Conservation (phyloP, 2,113 vertebrate species). For the Thermophis baileyi region DNA sequence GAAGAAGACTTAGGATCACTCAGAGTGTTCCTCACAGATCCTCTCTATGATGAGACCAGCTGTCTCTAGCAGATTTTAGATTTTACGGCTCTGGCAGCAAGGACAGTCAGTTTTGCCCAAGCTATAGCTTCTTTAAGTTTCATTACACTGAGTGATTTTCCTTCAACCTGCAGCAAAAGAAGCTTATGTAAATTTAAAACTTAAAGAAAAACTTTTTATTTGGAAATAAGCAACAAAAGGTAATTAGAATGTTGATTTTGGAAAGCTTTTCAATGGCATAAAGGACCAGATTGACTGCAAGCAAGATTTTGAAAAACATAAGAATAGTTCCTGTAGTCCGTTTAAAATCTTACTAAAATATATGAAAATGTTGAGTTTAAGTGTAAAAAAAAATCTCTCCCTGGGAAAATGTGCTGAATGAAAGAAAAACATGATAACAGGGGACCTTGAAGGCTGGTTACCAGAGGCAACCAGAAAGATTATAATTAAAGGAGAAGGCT, state of each 20-base stretch:
- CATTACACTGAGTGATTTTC: not conserved
- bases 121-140: not conserved
- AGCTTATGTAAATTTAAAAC: not conserved
- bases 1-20: not conserved
- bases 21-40: not conserved
- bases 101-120: not conserved
- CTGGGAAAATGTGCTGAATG: not conserved
- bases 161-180: not conserved
- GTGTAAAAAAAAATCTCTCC: not conserved
- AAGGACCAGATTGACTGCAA: not conserved
- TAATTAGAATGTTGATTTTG: not conserved
- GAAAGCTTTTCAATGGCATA: not conserved
- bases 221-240: not conserved
- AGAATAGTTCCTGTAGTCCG: not conserved
- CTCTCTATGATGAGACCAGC: not conserved
- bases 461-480: not conserved
- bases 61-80: not conserved
- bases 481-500: not conserved
- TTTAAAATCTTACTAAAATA: not conserved
- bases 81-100: not conserved
- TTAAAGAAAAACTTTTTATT: not conserved
- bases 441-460: not conserved
- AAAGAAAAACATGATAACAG: not conserved
- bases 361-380: not conserved
- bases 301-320: not conserved